Evolutionary conservation across 37 sponge, comb jelly and placozoan species (phyloP).

Genomic region (Ianthella basta): DNA sequence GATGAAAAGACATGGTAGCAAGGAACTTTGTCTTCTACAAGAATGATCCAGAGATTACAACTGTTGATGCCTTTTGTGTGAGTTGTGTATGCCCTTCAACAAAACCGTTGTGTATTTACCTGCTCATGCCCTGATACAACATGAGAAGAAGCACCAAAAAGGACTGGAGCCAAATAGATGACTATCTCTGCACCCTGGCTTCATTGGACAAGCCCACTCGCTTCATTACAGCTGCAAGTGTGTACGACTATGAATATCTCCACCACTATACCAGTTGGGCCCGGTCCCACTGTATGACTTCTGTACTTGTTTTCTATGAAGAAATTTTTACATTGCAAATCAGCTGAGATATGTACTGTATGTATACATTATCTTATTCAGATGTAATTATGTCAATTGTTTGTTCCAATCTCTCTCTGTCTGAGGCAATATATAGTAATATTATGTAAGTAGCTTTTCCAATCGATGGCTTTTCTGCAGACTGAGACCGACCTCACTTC

Average conservation of each 20-base stretch:
- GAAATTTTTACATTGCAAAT: too few species aligned
- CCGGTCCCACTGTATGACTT: constrained; percentile 35
- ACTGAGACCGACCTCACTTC: too few species aligned
- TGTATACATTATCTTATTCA: too few species aligned
- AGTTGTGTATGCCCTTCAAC: constrained; percentile 67
- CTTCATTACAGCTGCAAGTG: constrained; percentile 30
- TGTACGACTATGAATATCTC: constrained; percentile 55
- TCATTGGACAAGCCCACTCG: constrained; percentile 39
- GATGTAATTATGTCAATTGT: too few species aligned
- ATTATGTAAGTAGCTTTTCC: too few species aligned
- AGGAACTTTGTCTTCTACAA: constrained; percentile 50
- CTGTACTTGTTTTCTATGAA: too few species aligned
- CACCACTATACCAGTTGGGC: constrained; percentile 44
- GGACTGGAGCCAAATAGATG: constrained; percentile 33
- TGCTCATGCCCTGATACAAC: constrained; percentile 61
- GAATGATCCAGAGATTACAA: constrained; percentile 11
- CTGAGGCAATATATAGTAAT: too few species aligned
- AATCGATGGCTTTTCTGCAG: too few species aligned
- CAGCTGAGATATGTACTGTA: too few species aligned
- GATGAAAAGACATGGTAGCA: constrained; percentile 27
- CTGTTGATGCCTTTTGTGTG: constrained; percentile 51
- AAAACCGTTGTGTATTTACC: constrained; percentile 38
- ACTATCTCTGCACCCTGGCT: constrained; percentile 41
- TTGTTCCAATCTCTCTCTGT: too few species aligned
- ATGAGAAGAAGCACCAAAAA: constrained; percentile 28